Percentiles rank a stretch among this genome's conserved stretches.
phyloP scores from a whole-genome alignment of 1,140 invertebrate species.

The Drosophila yakuba region DNA sequence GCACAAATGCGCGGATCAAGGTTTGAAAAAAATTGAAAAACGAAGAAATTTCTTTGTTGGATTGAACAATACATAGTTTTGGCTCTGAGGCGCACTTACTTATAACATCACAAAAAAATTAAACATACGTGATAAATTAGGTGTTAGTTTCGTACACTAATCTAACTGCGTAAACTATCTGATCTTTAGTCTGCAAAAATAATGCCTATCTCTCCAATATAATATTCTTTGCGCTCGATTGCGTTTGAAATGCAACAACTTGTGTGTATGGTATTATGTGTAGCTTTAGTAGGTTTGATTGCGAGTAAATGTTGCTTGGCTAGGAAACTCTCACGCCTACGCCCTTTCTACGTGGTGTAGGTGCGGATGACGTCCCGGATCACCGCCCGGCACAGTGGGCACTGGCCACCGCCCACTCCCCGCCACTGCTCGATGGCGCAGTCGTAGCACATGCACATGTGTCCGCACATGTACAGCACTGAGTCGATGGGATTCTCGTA shows the following conservation, averaged over 20 bases:
- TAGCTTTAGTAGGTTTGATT: slow-evolving; percentile 55
- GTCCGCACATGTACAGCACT: slow-evolving; percentile 98
- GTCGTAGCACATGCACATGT: slow-evolving; percentile 99
- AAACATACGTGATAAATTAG: slow-evolving; percentile 58
- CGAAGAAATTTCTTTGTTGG: slow-evolving; percentile 23
- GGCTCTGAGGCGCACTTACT: slow-evolving; percentile 62
- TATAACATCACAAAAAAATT: slow-evolving; percentile 82
- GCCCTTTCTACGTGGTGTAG: slow-evolving; percentile 91
- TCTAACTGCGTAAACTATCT: slow-evolving; percentile 19
- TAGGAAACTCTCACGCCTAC: slow-evolving; percentile 21
- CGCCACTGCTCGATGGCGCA: slow-evolving; percentile 97
- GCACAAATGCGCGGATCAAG: slow-evolving; percentile 21
- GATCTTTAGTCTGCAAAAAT: slow-evolving; percentile 54
- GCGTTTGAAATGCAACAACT: slow-evolving; percentile 43
- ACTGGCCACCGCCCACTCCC: slow-evolving; percentile 94
- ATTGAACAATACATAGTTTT: slow-evolving; percentile 52
- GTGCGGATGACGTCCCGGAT: slow-evolving; percentile 98
- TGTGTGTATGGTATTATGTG: slow-evolving; percentile 17
- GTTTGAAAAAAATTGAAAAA: slow-evolving; percentile 57
- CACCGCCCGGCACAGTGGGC: slow-evolving; percentile 95
- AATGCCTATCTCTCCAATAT: slow-evolving; percentile 39
- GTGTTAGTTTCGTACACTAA: slow-evolving; percentile 31
- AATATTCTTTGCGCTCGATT: slow-evolving; percentile 37
- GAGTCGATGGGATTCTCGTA: slow-evolving; percentile 96
- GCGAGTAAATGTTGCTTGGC: slow-evolving; percentile 52